Base-by-base conservation (phyloP, 2,797 vertebrate genomes). In the Artibeus jamaicensis region DNA sequence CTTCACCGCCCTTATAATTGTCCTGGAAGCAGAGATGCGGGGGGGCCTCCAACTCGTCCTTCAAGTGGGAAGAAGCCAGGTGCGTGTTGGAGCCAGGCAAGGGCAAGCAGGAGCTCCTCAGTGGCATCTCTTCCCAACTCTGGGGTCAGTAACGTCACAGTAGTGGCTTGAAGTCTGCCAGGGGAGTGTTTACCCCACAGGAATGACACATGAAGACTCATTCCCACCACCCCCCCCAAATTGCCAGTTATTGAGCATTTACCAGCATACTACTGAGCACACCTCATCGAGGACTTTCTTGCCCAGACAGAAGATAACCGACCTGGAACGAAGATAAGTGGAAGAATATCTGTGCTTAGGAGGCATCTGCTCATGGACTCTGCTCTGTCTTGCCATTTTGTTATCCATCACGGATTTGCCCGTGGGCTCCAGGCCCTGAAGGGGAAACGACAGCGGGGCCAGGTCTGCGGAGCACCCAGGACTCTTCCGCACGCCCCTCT, bases 21-120 rank as follows among this genome's bases (percentile, higher is more conserved):
- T 42, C n/a, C 37, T 34, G 34, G 18, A 71, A 85, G 76, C 73
- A 84, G 10, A 14, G 32, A 22, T 2, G 0, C 1, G 6, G 10
- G n/a, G 22, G 6, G 22, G 5, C 8, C 4, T 15, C 42, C 11
- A 37, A 26, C 39, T 67, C 6, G 4, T 26, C 2, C 68, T 11
- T 46, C 32, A 50, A 62, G 57, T 55, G 53, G 74, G 62, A 62
- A 55, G 62, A 44, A 11, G 26, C 18, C 2, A n/a, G 68, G 53
- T 12, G 0, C 0, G 0, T 24, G 48, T 24, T 0, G 55, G 32
- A 11, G 8, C 22, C 0, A 22, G 48, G 29, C n/a, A 0, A 1
- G 8, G 9, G 34, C 4, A 1, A 67, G 18, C 62, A 22, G 39
- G 65, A 42, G 42, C n/a, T 29, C 37, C 0, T 1, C 0, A 0